Percentiles rank a stretch among this genome's conserved stretches.
Conservation (phyloP, 2,113 vertebrate genomes). For the Nibea albiflora region DNA sequence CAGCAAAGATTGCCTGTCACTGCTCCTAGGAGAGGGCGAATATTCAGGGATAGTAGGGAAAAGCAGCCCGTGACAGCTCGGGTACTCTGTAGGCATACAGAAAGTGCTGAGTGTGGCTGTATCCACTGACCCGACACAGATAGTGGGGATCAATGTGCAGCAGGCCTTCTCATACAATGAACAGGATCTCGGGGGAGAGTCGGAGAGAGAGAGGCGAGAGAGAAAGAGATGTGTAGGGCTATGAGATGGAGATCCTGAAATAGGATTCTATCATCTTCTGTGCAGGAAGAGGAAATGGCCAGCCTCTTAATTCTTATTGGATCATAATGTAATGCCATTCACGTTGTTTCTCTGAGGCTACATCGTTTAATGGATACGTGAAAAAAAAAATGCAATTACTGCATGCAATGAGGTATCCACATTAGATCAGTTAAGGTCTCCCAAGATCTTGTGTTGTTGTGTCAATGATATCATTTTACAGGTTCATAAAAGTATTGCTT, state of each 20-base stretch:
- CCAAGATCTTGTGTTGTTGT: constrained; percentile 20
- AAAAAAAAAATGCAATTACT: constrained; percentile 55
- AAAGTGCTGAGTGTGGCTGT: constrained; percentile 72
- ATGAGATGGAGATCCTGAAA: constrained; percentile 71
- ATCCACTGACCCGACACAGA: constrained; percentile 76
- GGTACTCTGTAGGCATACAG: constrained; percentile 42
- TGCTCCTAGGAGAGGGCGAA: constrained; percentile 36
- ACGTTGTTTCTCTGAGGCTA: constrained; percentile 58
- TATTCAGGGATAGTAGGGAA: constrained; percentile 36
- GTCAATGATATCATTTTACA: constrained; percentile 28
- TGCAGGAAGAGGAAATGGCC: constrained; percentile 76
- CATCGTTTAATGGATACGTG: constrained; percentile 53
- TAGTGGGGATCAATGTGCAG: constrained; percentile 76
- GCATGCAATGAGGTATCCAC: constrained; percentile 49
- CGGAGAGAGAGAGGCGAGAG: constrained; percentile 44
- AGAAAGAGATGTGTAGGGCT: constrained; percentile 40
- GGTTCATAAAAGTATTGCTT: constrained; percentile 7
- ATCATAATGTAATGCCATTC: constrained; percentile 72
- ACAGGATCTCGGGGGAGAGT: constrained; percentile 73
- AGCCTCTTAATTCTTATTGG: constrained; percentile 70
- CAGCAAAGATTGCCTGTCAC: constrained; percentile 49
- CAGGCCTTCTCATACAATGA: constrained; percentile 67
- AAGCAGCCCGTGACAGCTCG: constrained; percentile 48
- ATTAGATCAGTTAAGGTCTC: constrained; percentile 42
- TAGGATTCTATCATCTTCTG: constrained; percentile 72